Conservation (phyloP, 2,113 vertebrate genomes). For the Chamaetylas fuelleborni region DNA sequence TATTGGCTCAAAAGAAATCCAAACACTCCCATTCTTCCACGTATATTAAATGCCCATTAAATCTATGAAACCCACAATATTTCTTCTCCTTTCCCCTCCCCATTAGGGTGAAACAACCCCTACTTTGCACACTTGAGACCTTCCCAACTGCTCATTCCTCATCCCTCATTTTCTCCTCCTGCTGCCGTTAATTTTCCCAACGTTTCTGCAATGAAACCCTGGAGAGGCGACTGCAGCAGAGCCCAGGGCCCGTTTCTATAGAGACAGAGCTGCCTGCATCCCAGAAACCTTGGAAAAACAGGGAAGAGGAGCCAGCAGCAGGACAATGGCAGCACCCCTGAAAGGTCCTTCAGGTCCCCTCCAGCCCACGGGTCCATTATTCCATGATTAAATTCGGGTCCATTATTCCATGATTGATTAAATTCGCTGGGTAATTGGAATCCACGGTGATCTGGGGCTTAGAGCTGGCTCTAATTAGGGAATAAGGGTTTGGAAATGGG, state of each 20-base stretch:
- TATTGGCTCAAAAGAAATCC: not conserved
- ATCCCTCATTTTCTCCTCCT: not conserved
- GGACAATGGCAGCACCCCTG: accelerated
- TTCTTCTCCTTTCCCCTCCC: not conserved
- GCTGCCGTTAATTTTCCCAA: not conserved
- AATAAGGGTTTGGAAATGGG: not conserved
- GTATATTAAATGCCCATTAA: accelerated
- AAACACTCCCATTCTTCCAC: not conserved
- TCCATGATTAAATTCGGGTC: accelerated
- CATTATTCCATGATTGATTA: accelerated
- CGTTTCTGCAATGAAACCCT: not conserved
- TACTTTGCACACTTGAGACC: accelerated
- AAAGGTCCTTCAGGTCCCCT: accelerated
- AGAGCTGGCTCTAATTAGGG: not conserved
- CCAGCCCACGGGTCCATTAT: accelerated
- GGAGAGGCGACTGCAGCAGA: not conserved
- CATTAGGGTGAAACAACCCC: not conserved
- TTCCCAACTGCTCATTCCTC: not conserved
- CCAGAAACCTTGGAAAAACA: not conserved
- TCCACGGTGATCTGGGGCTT: accelerated
- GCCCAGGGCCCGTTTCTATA: constrained; percentile 9
- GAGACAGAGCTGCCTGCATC: not conserved
- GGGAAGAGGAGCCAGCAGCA: not conserved
- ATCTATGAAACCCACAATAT: accelerated
- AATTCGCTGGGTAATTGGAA: accelerated